Base-by-base conservation (phyloP, 2,888 invertebrate genomes). In the Chrysolina haemoptera region DNA sequence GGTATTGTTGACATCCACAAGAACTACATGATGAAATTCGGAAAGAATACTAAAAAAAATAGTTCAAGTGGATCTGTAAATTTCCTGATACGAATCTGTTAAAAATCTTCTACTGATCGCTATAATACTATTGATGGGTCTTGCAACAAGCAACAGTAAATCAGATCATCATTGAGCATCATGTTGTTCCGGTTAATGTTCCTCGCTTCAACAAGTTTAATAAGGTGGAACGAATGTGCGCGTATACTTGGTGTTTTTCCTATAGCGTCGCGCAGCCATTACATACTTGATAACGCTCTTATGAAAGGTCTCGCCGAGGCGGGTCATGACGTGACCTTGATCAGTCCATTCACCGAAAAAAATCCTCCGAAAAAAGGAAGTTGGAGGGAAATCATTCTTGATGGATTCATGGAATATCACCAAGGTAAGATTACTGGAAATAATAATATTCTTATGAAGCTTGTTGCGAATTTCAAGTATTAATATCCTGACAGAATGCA, bases 311-410 rank as follows among this genome's bases (percentile, higher is more conserved):
- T 72, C n/a, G 72, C 55, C 1, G 72, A 72, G 16, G 68, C 55
- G 9, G 72, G 72, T 4, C 68, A 72, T 40, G 72, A 70, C 40
- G 72, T 72, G 8, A 72, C 72, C 4, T 35, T 72, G 8, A 70
- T 72, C 35, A 72, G 68, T 43, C 27, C 62, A 22, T 71, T 62
- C 14, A n/a, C 41, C 27, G 69, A 70, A 11, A 69, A 71, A n/a
- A 27, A 68, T n/a, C 67, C 67, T 10, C 67, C 67, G 1, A 71
- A 72, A 72, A 72, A 68, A 55, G 72, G 72, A 14, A 69, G 14
- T 16, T 68, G 43, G 20, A 59, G 55, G 16, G 68, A 72, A 16
- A 62, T 72, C 22, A 11, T 62, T 35, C 69, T 72, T 14, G 62
- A 62, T 62, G 62, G 41, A 40, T 48, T 48, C 9, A 8, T 48